Evolutionary conservation across 37 sponge, comb jelly and placozoan species (phyloP), one percentile per base, ranked within the genome.

Genomic region (Chondrilla cf. caribensis): DNA sequence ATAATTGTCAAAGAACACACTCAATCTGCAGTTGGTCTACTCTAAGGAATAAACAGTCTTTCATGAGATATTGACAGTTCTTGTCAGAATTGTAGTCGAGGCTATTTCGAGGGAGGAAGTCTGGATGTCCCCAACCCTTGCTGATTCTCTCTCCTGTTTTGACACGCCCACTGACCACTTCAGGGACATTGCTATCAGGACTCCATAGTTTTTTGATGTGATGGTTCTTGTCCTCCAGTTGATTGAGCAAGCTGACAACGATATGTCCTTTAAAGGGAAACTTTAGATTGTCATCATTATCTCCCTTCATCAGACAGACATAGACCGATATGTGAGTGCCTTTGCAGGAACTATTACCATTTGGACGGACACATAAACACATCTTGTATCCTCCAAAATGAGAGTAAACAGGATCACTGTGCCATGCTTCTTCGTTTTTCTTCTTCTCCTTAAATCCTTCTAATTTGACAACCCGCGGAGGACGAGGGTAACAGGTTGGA

Each of bases 11-110:
- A n/a, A n/a, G n/a, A n/a, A n/a, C n/a, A n/a, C n/a, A n/a, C n/a
- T n/a, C 14, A 47, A 3, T 1, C 51, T 47, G 9, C 11, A 47
- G 11, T 11, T 40, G 5, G 44, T 73, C 76, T 24, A 40, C 44
- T 73, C 76, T 73, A 37, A 73, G 40, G 44, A 73, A 73, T 43
- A 73, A 42, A 37, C 42, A 36, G 44, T 73, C 76, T 2, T 73
- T 39, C 76, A 11, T 73, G 11, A 73, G 36, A 22, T 73, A 73
- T n/a, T 21, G 44, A 37, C 76, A 73, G 25, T 38, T 42, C 25
- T 17, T 43, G 41, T 40, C 76, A 39, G 47, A 37, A 21, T 73
- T 62, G 64, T 62, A 28, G 22, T n/a, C 15, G 25, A 62, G 64
- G 29, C 15, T n/a, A 19, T n/a, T 7, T 19, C 15, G 64, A 28